Percentiles rank a stretch among this genome's conserved stretches.
phyloP scores from a whole-genome alignment of 2,797 vertebrate species.

The Enteromius afrohamiltoni region DNA sequence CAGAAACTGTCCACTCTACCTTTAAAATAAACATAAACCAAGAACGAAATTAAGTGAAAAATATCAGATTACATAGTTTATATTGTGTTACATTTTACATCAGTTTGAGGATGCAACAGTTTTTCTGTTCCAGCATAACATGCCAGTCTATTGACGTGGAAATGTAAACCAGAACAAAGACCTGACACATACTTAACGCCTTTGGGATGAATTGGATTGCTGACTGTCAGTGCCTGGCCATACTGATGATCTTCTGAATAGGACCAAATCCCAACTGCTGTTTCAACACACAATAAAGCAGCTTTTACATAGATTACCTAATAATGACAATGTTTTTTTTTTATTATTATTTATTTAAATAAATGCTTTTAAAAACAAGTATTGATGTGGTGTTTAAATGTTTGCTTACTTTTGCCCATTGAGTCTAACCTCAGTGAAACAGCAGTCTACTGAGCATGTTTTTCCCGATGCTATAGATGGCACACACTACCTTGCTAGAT shows the following conservation, averaged over 20 bases:
- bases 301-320: background rate
- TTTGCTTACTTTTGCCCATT: background rate
- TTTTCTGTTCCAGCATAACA: background rate
- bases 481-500: background rate
- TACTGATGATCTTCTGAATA: background rate
- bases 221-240: background rate
- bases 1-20: background rate
- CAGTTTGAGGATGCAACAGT: background rate
- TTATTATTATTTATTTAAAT: background rate
- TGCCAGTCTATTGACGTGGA: background rate
- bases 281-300: background rate
- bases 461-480: background rate
- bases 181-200: background rate
- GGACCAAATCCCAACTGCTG: slow-evolving; percentile 3
- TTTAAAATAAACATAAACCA: background rate
- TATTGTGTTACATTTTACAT: background rate
- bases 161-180: background rate
- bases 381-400: background rate
- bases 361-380: background rate
- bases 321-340: background rate
- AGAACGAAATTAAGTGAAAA: background rate
- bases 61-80: background rate
- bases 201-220: background rate
- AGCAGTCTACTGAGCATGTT: background rate
- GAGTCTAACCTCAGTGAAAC: background rate